Conservation (phyloP, 2,888 invertebrate species). For the Polydesmus complanatus region DNA sequence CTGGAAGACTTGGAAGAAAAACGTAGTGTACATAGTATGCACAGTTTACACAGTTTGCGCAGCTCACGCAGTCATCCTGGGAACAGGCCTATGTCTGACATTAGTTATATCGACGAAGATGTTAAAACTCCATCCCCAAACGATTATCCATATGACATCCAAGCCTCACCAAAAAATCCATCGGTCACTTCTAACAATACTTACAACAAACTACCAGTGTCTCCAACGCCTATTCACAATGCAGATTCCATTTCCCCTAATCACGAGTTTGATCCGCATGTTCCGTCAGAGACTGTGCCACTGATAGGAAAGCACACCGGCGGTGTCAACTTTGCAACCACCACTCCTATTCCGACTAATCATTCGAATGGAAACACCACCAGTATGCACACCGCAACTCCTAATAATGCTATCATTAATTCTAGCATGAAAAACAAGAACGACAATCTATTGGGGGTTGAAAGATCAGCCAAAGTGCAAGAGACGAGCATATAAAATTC, state of each 20-base stretch:
- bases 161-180: conserved; percentile 19
- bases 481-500: conserved; percentile 50
- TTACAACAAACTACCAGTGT: conserved; percentile 5
- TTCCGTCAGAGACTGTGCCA: conserved; percentile 23
- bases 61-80: conserved; percentile 61
- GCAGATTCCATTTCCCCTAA: conserved; percentile 9
- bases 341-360: conserved; percentile 6
- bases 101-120: conserved; percentile 68
- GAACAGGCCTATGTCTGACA: conserved; percentile 61
- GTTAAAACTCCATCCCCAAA: conserved; percentile 35
- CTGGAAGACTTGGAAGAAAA: conserved; percentile 99
- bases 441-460: conserved; percentile 11
- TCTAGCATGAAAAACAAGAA: conserved; percentile 16
- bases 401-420: conserved; percentile 15
- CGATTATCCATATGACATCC: conserved; percentile 23
- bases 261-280: conserved; percentile 31
- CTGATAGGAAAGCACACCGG: conserved; percentile 16
- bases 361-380: conserved; percentile 11
- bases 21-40: conserved; percentile 93
- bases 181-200: conserved; percentile 24
- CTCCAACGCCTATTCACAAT: conserved; percentile 2
- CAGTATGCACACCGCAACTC: conserved; percentile 5
- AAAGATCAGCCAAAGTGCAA: conserved; percentile 37
- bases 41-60: conserved; percentile 75
- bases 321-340: conserved; percentile 15